Evolutionary conservation across 2,797 vertebrate genomes (phyloP).

Genomic region (Lemur catta): DNA sequence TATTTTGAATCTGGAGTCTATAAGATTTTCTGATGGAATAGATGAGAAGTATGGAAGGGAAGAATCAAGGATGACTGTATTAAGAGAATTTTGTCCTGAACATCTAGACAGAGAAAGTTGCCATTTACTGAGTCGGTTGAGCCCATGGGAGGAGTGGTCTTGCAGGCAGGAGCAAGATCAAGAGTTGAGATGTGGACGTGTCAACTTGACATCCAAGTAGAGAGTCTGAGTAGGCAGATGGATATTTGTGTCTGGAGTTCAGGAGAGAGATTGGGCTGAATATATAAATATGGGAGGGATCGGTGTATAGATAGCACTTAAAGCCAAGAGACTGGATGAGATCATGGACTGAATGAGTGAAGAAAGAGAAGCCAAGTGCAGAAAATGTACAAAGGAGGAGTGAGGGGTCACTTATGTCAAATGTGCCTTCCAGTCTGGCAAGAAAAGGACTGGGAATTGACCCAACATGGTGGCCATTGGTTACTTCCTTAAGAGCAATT

Average conservation of each 20-base stretch:
- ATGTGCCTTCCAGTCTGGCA: not conserved
- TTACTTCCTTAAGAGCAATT: not conserved
- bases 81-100: not conserved
- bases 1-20: not conserved
- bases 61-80: not conserved
- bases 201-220: not conserved
- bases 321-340: not conserved
- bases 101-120: not conserved
- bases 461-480: not conserved
- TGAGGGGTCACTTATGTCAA: not conserved
- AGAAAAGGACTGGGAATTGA: not conserved
- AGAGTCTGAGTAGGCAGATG: not conserved
- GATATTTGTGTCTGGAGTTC: not conserved
- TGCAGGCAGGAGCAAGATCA: not conserved
- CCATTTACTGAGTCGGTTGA: not conserved
- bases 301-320: not conserved
- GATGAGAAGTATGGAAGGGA: not conserved
- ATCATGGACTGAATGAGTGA: not conserved
- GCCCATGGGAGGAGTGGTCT: not conserved
- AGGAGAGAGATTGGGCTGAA: not conserved
- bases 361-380: not conserved
- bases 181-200: not conserved
- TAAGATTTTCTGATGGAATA: not conserved
- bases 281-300: not conserved
- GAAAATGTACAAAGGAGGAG: not conserved